A percentile compares a stretch with the other conserved stretches of the same genome.
Evolutionary conservation across 2,888 invertebrate species (phyloP).

Genomic region (Sphaeridia pumilis): DNA sequence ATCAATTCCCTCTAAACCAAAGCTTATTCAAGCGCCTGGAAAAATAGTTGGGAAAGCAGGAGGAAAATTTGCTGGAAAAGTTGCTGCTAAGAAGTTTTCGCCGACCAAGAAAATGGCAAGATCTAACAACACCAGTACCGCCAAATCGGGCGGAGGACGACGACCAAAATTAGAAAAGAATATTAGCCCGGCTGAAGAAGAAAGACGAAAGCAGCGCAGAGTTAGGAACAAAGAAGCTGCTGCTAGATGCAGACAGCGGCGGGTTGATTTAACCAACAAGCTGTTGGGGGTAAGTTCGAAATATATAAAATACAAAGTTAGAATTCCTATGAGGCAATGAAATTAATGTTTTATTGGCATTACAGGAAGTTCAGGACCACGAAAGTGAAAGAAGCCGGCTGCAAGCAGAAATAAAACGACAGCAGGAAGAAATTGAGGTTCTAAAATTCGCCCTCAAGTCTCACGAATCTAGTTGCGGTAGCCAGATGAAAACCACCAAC

Average conservation of each 20-base stretch:
- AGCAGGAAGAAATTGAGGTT: conserved; percentile 64
- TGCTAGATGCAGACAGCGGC: conserved; percentile 87
- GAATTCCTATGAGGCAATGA: no score
- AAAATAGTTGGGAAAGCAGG: background rate
- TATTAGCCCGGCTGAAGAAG: conserved; percentile 81
- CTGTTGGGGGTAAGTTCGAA: conserved; percentile 61
- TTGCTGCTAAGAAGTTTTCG: no score
- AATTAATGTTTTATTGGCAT: conserved; percentile 34
- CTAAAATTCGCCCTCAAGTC: conserved; percentile 66
- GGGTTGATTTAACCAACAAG: conserved; percentile 89
- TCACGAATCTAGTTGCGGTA: conserved; percentile 64
- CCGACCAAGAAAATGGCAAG: conserved; percentile 9
- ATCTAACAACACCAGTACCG: conserved; percentile 14
- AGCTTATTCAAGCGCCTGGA: background rate
- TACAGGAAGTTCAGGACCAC: conserved; percentile 66
- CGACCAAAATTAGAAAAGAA: conserved; percentile 18
- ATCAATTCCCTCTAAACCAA: no score
- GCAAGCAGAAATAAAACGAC: conserved; percentile 64
- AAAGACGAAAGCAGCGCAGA: conserved; percentile 69
- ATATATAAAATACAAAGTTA: no score
- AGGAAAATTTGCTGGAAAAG: no score
- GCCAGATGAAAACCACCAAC: no score
- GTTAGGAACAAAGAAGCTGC: conserved; percentile 97
- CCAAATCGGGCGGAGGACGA: no score
- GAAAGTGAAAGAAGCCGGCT: conserved; percentile 70